Conservation (phyloP, 2,113 vertebrate genomes). For the Crocuta crocuta region DNA sequence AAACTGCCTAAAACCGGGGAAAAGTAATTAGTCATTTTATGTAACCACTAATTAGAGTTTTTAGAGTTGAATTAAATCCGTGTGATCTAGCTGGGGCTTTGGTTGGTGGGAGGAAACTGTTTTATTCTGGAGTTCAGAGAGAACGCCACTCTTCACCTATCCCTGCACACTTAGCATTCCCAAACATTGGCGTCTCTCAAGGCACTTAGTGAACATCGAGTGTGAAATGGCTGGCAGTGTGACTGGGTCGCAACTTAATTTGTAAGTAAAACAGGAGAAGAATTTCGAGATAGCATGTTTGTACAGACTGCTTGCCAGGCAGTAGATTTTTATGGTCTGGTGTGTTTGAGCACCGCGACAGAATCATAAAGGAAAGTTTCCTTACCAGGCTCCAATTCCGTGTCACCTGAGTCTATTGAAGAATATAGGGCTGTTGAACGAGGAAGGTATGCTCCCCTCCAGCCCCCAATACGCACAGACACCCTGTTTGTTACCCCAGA, state of each 20-base stretch:
- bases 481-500: too few relatives aligned
- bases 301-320: background rate
- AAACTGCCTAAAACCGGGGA: constrained; percentile 41
- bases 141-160: constrained; percentile 18
- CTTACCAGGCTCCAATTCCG: background rate
- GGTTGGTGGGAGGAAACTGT: constrained; percentile 69
- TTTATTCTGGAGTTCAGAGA: constrained; percentile 50
- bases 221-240: background rate
- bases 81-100: constrained; percentile 66
- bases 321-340: background rate
- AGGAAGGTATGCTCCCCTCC: background rate
- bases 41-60: constrained; percentile 69
- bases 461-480: background rate
- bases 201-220: constrained; percentile 23
- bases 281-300: constrained; percentile 5
- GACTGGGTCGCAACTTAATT: constrained; percentile 61
- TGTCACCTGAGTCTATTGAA: background rate
- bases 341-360: background rate
- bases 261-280: constrained; percentile 68
- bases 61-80: constrained; percentile 73
- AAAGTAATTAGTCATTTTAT: constrained; percentile 32
- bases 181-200: background rate
- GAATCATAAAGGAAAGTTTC: constrained; percentile 9
- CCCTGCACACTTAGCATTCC: background rate
- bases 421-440: background rate